Conservation (phyloP, 2,113 vertebrate genomes). For the Planiliza haematocheilus region DNA sequence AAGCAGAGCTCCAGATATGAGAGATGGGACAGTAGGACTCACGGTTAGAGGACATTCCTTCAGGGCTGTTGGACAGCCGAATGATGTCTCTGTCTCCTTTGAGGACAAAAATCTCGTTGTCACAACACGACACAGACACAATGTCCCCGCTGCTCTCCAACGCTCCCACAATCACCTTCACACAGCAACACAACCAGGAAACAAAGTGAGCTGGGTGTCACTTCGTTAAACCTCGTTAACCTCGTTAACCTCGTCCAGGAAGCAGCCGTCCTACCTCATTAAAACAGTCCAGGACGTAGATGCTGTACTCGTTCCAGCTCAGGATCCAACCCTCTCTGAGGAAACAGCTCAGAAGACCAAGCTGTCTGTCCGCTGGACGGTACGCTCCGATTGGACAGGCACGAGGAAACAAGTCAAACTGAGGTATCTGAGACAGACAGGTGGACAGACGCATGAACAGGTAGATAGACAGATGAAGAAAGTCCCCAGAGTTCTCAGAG, state of each 20-base stretch:
- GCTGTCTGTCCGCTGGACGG: conserved; percentile 86
- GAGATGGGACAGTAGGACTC: conserved; percentile 34
- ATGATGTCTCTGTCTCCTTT: conserved; percentile 96
- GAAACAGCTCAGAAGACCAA: conserved; percentile 92
- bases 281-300: conserved; percentile 92
- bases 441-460: no score
- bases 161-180: conserved; percentile 89
- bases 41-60: conserved; percentile 89
- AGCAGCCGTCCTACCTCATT: conserved; percentile 79
- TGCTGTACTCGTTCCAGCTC: conserved; percentile 97
- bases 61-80: conserved; percentile 91
- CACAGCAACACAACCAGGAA: not conserved
- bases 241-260: not conserved
- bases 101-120: conserved; percentile 95
- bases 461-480: no score
- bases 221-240: not conserved
- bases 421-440: conserved; percentile 75
- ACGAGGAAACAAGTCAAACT: conserved; percentile 92
- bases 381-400: conserved; percentile 81
- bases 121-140: conserved; percentile 94
- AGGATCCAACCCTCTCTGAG: conserved; percentile 93
- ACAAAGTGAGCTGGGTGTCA: no score
- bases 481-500: no score
- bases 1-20: not conserved
- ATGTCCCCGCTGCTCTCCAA: conserved; percentile 95